Evolutionary conservation across 2,797 vertebrate species (phyloP).

Genomic region (Cryptoprocta ferox): DNA sequence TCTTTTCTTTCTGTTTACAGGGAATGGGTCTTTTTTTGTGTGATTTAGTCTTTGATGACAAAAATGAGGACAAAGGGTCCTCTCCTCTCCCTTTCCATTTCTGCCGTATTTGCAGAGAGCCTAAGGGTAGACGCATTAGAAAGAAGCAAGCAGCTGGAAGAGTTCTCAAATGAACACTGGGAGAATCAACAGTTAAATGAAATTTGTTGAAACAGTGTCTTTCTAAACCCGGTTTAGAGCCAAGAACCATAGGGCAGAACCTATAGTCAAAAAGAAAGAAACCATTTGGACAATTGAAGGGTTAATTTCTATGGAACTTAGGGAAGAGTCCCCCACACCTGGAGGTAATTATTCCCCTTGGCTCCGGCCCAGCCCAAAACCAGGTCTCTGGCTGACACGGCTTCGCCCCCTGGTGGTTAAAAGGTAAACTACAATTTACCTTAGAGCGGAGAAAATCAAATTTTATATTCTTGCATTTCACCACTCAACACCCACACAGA

Average conservation of each 20-base stretch:
- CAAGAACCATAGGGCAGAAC: background rate
- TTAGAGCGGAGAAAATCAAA: background rate
- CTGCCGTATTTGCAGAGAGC: background rate
- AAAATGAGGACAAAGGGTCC: background rate
- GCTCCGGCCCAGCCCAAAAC: background rate
- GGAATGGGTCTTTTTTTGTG: background rate
- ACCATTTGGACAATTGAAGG: background rate
- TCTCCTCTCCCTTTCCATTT: background rate
- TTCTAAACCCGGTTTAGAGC: background rate
- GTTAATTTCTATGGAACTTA: background rate
- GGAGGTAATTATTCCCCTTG: slow-evolving; percentile 12
- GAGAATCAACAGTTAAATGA: background rate
- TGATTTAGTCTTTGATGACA: background rate
- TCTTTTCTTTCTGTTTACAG: slow-evolving; percentile 25
- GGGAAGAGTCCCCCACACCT: background rate
- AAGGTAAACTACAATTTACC: slow-evolving; percentile 32
- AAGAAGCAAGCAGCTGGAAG: background rate
- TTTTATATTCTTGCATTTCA: background rate
- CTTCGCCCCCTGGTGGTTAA: slow-evolving; percentile 68
- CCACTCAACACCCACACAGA: background rate
- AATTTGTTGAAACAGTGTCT: background rate
- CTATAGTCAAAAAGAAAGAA: slow-evolving; percentile 5
- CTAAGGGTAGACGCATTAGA: background rate
- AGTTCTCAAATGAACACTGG: background rate
- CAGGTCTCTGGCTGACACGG: background rate